Evolutionary conservation across 2,888 invertebrate species (phyloP).

Genomic region (Rambutsinella grinnellia): DNA sequence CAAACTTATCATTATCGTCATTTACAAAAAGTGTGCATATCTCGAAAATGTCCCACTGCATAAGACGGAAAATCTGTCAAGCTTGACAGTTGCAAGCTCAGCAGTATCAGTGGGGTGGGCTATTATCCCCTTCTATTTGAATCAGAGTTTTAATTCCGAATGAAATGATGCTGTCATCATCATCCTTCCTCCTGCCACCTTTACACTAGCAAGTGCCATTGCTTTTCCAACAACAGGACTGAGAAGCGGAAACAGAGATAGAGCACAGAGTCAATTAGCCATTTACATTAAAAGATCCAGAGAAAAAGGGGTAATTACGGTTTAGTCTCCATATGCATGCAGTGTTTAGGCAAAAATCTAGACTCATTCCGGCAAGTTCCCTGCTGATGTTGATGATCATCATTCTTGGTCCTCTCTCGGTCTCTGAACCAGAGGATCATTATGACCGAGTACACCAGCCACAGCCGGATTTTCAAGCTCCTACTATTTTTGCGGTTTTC

Average conservation of each 20-base stretch:
- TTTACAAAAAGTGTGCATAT: too few relatives aligned
- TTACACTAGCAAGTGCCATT: too few relatives aligned
- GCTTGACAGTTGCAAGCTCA: conserved; percentile 42
- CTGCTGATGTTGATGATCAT: too few relatives aligned
- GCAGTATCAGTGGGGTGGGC: not conserved
- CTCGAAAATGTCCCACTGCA: conserved; percentile 9
- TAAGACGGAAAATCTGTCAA: conserved; percentile 22
- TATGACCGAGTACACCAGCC: not conserved
- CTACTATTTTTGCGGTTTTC: too few relatives aligned
- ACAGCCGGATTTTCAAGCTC: too few relatives aligned
- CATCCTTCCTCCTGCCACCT: too few relatives aligned
- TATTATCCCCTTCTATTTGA: not conserved
- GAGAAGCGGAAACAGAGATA: not conserved
- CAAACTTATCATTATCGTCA: too few relatives aligned
- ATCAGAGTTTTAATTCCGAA: conserved; percentile 37
- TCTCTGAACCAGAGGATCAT: not conserved
- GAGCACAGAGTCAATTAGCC: conserved; percentile 48
- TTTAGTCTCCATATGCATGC: conserved; percentile 4
- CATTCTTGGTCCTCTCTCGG: not conserved
- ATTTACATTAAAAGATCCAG: conserved; percentile 17
- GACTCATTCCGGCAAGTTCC: too few relatives aligned
- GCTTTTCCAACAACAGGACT: too few relatives aligned
- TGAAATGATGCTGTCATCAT: conserved; percentile 51
- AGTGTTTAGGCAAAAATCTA: too few relatives aligned
- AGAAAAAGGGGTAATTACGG: conserved; percentile 42